Percentiles rank a stretch among this genome's conserved stretches.
Evolutionary conservation across 53 echinoderm and acorn worm species (phyloP).

Genomic region (Echinarachnius parma): DNA sequence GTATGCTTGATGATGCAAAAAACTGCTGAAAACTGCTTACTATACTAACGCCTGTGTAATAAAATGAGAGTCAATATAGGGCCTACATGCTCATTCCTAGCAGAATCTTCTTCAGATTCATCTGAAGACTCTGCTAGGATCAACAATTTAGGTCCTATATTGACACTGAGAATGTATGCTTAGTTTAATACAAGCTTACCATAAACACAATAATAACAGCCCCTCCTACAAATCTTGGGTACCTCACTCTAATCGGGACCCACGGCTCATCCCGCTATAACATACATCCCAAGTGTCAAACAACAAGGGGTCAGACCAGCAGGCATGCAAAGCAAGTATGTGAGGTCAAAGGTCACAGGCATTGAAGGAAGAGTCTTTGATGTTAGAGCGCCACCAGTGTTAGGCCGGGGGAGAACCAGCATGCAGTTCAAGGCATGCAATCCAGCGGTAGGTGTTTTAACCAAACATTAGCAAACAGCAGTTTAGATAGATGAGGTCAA

Average conservation of each 20-base stretch:
- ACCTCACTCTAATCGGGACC: constrained; percentile 53
- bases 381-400: constrained; percentile 12
- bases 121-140: too few species aligned
- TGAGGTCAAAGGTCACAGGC: constrained; percentile 11
- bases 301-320: constrained; percentile 5
- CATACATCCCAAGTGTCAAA: constrained; percentile 18
- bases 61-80: too few species aligned
- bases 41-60: too few species aligned
- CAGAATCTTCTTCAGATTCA: too few species aligned
- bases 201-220: constrained; percentile 62
- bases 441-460: neutral
- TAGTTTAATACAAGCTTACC: too few species aligned
- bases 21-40: too few species aligned
- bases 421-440: neutral
- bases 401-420: neutral
- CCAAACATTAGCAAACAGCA: neutral
- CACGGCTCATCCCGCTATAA: constrained; percentile 70
- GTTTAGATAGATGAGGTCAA: neutral
- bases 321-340: constrained; percentile 10
- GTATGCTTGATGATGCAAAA: too few species aligned
- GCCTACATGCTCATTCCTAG: too few species aligned
- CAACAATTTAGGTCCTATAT: neutral
- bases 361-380: neutral
- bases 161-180: neutral
- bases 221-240: constrained; percentile 62